Evolutionary conservation across 1,140 invertebrate genomes (phyloP).

Genomic region (Drosophila fuyamai): DNA sequence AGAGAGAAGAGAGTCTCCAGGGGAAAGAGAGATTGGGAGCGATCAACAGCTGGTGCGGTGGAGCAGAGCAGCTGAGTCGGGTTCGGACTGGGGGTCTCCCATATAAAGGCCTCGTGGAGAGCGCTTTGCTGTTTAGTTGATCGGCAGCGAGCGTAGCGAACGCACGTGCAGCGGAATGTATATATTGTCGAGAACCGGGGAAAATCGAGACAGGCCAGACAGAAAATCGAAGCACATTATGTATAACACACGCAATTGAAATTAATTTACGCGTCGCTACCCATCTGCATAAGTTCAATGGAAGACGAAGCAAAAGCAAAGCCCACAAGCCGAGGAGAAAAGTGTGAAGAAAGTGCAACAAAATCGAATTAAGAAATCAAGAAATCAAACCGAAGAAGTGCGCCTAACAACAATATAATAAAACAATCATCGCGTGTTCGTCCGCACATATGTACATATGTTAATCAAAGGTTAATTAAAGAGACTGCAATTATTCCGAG

Average conservation of each 20-base stretch:
- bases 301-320: slow-evolving; percentile 45
- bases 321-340: slow-evolving; percentile 6
- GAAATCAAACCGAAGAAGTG: slow-evolving; percentile 6
- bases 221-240: slow-evolving; percentile 64
- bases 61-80: slow-evolving; percentile 51
- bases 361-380: slow-evolving; percentile 29
- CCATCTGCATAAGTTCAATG: slow-evolving; percentile 78
- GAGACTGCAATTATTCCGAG: slow-evolving; percentile 6
- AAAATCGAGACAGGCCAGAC: neutral
- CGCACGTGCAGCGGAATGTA: slow-evolving; percentile 17
- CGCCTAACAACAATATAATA: slow-evolving; percentile 18
- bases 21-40: slow-evolving; percentile 8
- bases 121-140: slow-evolving; percentile 55
- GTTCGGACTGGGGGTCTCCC: slow-evolving; percentile 8
- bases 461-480: slow-evolving; percentile 37
- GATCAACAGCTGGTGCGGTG: slow-evolving; percentile 31
- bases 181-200: slow-evolving; percentile 9
- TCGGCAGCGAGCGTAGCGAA: slow-evolving; percentile 55
- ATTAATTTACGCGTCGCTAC: slow-evolving; percentile 70
- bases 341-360: slow-evolving; percentile 46
- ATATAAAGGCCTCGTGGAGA: slow-evolving; percentile 66
- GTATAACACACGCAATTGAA: slow-evolving; percentile 66
- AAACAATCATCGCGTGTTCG: slow-evolving; percentile 35
- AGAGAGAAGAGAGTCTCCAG: slow-evolving; percentile 5
- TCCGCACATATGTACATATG: slow-evolving; percentile 4